phyloP scores from a whole-genome alignment of 2,797 vertebrate species.

The Catamblyrhynchus diadema region DNA sequence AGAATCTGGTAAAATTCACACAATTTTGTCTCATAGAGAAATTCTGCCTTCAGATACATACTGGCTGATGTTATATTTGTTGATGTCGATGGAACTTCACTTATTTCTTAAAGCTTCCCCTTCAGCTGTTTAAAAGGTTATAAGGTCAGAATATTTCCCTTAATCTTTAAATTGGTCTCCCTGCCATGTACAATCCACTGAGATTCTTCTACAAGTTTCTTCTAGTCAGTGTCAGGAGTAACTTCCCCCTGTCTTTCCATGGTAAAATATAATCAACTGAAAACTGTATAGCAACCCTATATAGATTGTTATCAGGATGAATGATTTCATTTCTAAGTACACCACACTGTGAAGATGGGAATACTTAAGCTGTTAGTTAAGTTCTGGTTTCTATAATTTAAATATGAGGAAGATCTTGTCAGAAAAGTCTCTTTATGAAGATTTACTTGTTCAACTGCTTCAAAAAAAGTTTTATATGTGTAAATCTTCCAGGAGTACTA shows the following conservation, averaged over 20 bases:
- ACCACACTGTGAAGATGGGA: not conserved
- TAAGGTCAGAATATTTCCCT: not conserved
- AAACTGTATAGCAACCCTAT: not conserved
- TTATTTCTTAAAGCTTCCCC: not conserved
- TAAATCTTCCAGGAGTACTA: constrained; percentile 2
- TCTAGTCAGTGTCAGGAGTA: not conserved
- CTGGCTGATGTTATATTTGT: not conserved
- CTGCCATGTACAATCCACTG: not conserved
- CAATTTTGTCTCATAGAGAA: not conserved
- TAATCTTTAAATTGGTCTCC: not conserved
- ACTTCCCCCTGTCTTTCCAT: not conserved
- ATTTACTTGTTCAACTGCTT: not conserved
- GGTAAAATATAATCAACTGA: not conserved
- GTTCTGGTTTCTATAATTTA: not conserved
- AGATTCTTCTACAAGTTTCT: not conserved
- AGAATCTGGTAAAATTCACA: not conserved
- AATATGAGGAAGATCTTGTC: not conserved
- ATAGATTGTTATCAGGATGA: not conserved
- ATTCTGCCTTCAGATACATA: not conserved
- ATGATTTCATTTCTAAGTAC: not conserved
- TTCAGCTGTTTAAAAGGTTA: not conserved
- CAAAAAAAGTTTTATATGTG: not conserved
- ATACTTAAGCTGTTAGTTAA: not conserved
- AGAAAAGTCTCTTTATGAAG: not conserved
- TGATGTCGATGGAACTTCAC: not conserved